Conservation (phyloP, 53 echinoderm and acorn worm genomes). For the Zoroaster sp. region DNA sequence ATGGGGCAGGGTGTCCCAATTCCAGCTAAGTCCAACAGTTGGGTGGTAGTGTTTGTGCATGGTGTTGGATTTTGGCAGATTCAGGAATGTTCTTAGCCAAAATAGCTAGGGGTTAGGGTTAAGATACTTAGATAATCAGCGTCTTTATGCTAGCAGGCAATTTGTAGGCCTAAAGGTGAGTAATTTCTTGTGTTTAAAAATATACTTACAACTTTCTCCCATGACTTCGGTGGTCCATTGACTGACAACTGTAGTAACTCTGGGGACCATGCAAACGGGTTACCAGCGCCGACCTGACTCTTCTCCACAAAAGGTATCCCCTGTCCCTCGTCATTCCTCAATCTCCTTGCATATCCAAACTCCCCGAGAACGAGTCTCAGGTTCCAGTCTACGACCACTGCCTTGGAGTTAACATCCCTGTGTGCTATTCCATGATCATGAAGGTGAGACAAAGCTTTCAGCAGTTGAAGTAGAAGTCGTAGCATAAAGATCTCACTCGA, state of each 20-base stretch:
- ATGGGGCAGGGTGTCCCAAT: too few species aligned
- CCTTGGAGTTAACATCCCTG: conserved; percentile 64
- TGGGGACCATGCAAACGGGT: conserved; percentile 59
- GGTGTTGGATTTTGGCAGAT: too few species aligned
- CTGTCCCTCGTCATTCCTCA: conserved; percentile 46
- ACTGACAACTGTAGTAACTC: conserved; percentile 42
- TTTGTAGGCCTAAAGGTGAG: too few species aligned
- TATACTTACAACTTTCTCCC: conserved; percentile 55
- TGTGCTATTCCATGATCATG: conserved; percentile 57
- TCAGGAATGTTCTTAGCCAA: too few species aligned
- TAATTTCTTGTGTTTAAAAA: not conserved
- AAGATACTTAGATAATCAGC: too few species aligned
- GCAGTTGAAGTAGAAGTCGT: conserved; percentile 66
- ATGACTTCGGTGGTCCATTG: conserved; percentile 67
- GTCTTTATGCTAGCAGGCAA: too few species aligned
- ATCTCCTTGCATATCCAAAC: conserved; percentile 55
- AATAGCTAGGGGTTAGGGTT: too few species aligned
- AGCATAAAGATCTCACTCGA: conserved; percentile 42
- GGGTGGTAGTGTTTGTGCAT: too few species aligned
- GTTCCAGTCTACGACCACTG: conserved; percentile 58
- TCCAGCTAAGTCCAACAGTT: too few species aligned
- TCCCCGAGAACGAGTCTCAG: conserved; percentile 71
- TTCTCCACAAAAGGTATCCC: conserved; percentile 61
- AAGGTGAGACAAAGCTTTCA: conserved; percentile 64
- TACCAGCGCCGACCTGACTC: conserved; percentile 63